Conservation (phyloP, 1,140 invertebrate genomes). For the Tetragnatha versicolor region DNA sequence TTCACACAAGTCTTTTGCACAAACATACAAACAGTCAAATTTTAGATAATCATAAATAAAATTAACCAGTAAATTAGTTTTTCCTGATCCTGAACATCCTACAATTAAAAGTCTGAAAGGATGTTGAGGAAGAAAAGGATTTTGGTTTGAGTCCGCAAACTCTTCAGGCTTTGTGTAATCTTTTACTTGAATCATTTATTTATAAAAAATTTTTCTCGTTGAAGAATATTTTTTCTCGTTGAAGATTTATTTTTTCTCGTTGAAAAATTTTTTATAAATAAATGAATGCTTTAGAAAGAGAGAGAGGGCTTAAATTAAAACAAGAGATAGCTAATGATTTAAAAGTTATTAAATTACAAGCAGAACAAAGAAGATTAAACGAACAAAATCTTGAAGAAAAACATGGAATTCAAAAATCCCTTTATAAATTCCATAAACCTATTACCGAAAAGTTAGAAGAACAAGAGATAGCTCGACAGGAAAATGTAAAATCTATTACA, state of each 20-base stretch:
- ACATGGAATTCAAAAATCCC: background rate
- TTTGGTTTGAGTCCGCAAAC: background rate
- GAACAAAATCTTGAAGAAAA: background rate
- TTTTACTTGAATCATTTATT: conserved; percentile 8
- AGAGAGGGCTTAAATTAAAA: background rate
- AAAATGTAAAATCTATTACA: background rate
- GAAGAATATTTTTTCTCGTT: background rate
- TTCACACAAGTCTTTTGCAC: too few species aligned
- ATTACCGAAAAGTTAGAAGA: background rate
- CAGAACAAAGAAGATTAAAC: background rate
- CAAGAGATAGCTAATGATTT: background rate
- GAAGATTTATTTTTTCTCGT: background rate
- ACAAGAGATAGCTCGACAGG: background rate
- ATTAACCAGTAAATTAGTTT: conserved; percentile 23
- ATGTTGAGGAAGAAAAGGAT: conserved; percentile 8
- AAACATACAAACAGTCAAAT: too few species aligned
- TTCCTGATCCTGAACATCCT: background rate
- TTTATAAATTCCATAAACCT: background rate
- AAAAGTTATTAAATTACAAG: background rate
- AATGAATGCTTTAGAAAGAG: conserved; percentile 5
- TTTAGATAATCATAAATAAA: too few species aligned
- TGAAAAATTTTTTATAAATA: conserved; percentile 13
- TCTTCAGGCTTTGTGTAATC: conserved; percentile 28
- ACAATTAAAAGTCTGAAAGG: conserved; percentile 19
- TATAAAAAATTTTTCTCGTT: background rate